Percentiles rank a stretch among this genome's conserved stretches.
Evolutionary conservation across 2,113 vertebrate species (phyloP).

Genomic region (Pluvialis apricaria): DNA sequence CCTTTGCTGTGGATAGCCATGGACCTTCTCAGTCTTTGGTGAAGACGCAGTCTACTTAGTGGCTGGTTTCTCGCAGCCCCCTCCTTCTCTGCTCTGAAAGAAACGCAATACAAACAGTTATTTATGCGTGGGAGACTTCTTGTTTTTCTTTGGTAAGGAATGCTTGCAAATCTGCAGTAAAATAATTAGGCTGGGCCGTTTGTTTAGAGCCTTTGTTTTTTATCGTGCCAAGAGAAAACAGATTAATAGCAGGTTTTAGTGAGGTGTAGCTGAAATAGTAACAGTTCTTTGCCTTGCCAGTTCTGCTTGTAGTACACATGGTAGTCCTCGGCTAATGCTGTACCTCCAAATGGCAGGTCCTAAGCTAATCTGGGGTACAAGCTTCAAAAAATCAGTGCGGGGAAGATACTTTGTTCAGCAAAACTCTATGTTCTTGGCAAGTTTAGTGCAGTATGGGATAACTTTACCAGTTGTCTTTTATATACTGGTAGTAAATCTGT

Average conservation of each 20-base stretch:
- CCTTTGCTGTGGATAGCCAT: background rate
- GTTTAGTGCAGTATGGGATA: background rate
- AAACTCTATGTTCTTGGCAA: background rate
- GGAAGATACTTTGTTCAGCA: background rate
- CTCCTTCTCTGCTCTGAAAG: background rate
- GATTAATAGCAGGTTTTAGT: background rate
- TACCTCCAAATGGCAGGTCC: background rate
- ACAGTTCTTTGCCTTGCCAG: background rate
- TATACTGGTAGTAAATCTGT: background rate
- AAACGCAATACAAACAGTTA: background rate
- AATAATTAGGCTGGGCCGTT: background rate
- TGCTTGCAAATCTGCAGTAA: background rate
- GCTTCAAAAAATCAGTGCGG: accelerated
- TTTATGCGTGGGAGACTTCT: background rate
- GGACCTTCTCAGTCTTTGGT: background rate
- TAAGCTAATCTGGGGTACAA: background rate
- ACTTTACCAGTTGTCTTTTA: background rate
- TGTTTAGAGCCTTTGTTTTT: background rate
- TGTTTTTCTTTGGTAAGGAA: background rate
- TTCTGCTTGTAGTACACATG: too few species aligned
- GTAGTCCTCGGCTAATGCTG: background rate
- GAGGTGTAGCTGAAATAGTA: background rate
- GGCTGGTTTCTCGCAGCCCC: background rate
- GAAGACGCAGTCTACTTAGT: background rate
- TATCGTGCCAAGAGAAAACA: background rate